Evolutionary conservation across 2,113 vertebrate species (phyloP).

Genomic region (Miniopterus natalensis): DNA sequence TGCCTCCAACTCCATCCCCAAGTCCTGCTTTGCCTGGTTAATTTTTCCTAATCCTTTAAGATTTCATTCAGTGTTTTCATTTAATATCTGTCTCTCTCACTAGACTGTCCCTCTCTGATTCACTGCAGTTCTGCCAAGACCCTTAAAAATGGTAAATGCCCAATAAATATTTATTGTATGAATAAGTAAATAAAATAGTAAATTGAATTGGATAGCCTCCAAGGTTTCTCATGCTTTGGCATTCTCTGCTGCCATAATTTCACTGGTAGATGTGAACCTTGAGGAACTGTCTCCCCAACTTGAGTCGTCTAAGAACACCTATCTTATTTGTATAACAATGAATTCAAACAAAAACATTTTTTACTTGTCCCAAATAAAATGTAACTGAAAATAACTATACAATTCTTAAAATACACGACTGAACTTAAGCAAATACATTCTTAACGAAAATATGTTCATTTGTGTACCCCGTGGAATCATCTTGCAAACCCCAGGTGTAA

Average conservation of each 20-base stretch:
- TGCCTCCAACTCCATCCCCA: neutral
- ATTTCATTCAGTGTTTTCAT: neutral
- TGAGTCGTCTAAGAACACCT: neutral
- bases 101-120: neutral
- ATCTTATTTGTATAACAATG: neutral
- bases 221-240: neutral
- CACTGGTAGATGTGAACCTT: neutral
- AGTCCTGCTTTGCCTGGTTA: neutral
- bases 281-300: neutral
- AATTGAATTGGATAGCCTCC: neutral
- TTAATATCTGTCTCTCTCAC: neutral
- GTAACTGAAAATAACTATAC: neutral
- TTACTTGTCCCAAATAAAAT: neutral
- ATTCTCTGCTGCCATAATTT: neutral
- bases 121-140: neutral
- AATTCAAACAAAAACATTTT: neutral
- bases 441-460: neutral
- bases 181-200: neutral
- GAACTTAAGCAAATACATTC: neutral
- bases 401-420: neutral
- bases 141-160: neutral
- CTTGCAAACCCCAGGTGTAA: neutral
- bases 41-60: neutral
- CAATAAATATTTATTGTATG: neutral
- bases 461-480: neutral